Evolutionary conservation across 1,140 invertebrate species (phyloP).

Genomic region (Ips typographus): DNA sequence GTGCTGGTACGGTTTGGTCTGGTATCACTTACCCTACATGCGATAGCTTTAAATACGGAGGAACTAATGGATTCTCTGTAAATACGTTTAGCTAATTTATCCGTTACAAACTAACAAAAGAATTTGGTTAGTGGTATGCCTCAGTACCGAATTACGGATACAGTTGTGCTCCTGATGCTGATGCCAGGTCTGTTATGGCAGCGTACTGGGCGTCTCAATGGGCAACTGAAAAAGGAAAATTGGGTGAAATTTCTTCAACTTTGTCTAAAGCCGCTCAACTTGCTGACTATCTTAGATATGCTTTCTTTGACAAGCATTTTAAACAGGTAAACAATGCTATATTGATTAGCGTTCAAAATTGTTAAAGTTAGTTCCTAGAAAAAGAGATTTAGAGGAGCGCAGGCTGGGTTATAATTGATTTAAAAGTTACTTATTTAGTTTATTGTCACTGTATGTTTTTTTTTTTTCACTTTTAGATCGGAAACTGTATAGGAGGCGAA

Average conservation of each 20-base stretch:
- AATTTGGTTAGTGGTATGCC: not conserved
- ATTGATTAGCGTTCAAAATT: too few relatives aligned
- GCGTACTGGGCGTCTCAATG: slow-evolving; percentile 36
- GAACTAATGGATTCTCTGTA: slow-evolving; percentile 37
- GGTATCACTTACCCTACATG: slow-evolving; percentile 36
- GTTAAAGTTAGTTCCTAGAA: too few relatives aligned
- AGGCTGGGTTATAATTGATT: too few relatives aligned
- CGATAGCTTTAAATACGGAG: slow-evolving; percentile 36
- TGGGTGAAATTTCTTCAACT: slow-evolving; percentile 11
- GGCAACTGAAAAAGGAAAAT: slow-evolving; percentile 23
- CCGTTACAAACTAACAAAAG: too few relatives aligned
- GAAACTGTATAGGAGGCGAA: slow-evolving; percentile 28
- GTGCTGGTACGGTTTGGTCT: slow-evolving; percentile 35
- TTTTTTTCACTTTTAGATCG: slow-evolving; percentile 7
- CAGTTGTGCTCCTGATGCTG: slow-evolving; percentile 35
- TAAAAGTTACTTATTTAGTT: too few relatives aligned
- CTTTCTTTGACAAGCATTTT: slow-evolving; percentile 39
- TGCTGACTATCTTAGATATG: slow-evolving; percentile 34
- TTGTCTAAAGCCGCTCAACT: slow-evolving; percentile 33
- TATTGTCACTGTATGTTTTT: too few relatives aligned
- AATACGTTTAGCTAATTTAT: not conserved
- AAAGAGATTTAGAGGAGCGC: too few relatives aligned
- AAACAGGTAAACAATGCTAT: slow-evolving; percentile 19
- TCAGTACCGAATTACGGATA: slow-evolving; percentile 37
- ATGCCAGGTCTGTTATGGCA: slow-evolving; percentile 35